Evolutionary conservation across 2,888 invertebrate species (phyloP).

Genomic region (Aproaerema taeniolella): DNA sequence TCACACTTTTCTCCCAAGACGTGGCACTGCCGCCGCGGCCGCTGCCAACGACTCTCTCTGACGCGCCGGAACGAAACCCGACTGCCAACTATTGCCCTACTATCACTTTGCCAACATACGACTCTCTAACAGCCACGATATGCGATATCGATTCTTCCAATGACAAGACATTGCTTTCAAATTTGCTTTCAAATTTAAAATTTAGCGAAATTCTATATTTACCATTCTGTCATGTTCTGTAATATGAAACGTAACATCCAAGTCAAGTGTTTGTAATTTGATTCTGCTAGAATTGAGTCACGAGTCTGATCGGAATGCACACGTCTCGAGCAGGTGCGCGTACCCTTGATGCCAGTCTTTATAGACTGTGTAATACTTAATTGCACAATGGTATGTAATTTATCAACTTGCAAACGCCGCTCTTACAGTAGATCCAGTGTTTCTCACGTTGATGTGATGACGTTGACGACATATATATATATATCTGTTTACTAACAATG

Average conservation of each 20-base stretch:
- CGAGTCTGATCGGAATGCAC: slow-evolving; percentile 32
- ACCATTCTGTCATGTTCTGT: slow-evolving; percentile 11
- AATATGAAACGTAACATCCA: slow-evolving; percentile 12
- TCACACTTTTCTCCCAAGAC: slow-evolving; percentile 42
- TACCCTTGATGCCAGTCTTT: slow-evolving; percentile 15
- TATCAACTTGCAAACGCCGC: slow-evolving; percentile 7
- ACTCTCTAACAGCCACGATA: slow-evolving; percentile 45
- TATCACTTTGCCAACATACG: slow-evolving; percentile 54
- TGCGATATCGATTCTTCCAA: slow-evolving; percentile 29
- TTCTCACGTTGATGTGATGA: slow-evolving; percentile 9
- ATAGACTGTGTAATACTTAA: slow-evolving; percentile 8
- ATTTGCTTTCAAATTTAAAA: slow-evolving; percentile 17
- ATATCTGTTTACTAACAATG: no score
- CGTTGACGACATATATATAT: not conserved
- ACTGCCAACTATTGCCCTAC: slow-evolving; percentile 58
- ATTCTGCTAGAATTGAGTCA: slow-evolving; percentile 36
- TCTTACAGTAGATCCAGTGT: slow-evolving; percentile 5
- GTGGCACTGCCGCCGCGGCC: slow-evolving; percentile 29
- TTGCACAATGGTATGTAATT: slow-evolving; percentile 17
- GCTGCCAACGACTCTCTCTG: slow-evolving; percentile 36
- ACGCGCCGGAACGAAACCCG: slow-evolving; percentile 51
- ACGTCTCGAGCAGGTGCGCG: slow-evolving; percentile 36
- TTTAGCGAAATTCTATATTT: slow-evolving; percentile 17
- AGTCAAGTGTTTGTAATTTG: slow-evolving; percentile 29
- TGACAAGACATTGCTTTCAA: slow-evolving; percentile 20